These are phyloP conservation scores for Psilopsiagon aurifrons DNA, from an alignment of 2,113 vertebrate genomes.

Conservation along the genomic window DNA sequence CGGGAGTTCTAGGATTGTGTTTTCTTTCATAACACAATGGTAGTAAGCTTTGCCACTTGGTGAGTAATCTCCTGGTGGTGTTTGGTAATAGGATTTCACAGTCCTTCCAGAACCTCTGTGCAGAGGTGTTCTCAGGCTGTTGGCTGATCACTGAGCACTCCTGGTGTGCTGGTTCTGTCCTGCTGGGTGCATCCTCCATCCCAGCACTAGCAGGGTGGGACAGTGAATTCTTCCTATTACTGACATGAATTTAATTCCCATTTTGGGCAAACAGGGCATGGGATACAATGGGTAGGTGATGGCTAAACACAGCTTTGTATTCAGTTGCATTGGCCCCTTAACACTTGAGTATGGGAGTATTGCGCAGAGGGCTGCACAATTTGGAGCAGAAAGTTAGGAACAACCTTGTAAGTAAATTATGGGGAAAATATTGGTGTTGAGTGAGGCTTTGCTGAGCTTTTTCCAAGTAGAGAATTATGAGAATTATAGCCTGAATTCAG, in stretches of 20 bases:
- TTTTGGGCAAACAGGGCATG: neutral
- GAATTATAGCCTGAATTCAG: neutral
- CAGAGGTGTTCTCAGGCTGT: neutral
- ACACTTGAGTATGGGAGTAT: neutral
- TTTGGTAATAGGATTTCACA: neutral
- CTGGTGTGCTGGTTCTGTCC: neutral
- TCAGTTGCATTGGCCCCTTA: neutral
- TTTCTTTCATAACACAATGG: neutral
- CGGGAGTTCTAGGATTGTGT: neutral
- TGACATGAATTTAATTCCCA: neutral
- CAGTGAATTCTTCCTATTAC: neutral
- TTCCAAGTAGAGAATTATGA: rapidly evolving
- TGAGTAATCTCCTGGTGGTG: neutral
- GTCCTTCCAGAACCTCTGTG: neutral
- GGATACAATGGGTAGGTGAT: neutral
- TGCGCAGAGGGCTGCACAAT: neutral
- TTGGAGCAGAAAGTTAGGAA: neutral
- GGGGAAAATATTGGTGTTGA: neutral
- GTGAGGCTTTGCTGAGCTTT: neutral
- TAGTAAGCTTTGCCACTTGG: neutral
- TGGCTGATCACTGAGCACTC: neutral
- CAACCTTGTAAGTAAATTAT: neutral
- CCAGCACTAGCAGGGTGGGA: neutral
- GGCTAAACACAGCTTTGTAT: neutral
- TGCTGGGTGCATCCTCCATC: neutral